phyloP scores from a whole-genome alignment of 2,797 vertebrate species.

The Borostomias antarcticus region DNA sequence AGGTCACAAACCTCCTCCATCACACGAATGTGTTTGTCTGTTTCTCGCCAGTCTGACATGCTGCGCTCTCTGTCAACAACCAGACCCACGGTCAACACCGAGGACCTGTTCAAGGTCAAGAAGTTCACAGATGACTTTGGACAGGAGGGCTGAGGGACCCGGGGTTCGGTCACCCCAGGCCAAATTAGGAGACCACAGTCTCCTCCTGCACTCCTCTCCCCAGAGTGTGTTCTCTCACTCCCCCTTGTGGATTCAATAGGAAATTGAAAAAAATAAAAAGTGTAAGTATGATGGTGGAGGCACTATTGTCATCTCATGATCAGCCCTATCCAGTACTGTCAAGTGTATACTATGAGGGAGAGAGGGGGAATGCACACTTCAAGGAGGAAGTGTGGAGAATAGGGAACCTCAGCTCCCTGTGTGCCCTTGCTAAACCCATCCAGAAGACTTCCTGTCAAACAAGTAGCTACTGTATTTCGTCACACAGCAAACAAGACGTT shows the following conservation, averaged over 20 bases:
- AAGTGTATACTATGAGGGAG: too few relatives aligned
- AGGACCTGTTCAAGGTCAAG: slow-evolving; percentile 94
- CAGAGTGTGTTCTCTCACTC: neutral
- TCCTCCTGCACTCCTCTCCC: neutral
- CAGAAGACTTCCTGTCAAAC: slow-evolving; percentile 17
- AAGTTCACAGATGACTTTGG: slow-evolving; percentile 99
- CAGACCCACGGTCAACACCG: slow-evolving; percentile 91
- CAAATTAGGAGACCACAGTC: too few relatives aligned
- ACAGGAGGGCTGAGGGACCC: slow-evolving; percentile 86
- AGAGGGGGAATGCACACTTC: too few relatives aligned
- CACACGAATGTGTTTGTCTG: neutral
- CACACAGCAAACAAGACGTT: slow-evolving; percentile 42
- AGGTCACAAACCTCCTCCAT: too few relatives aligned
- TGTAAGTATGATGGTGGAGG: too few relatives aligned
- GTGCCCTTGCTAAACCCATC: slow-evolving; percentile 6
- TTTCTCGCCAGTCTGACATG: slow-evolving; percentile 88
- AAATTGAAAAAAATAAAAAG: too few relatives aligned
- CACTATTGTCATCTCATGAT: too few relatives aligned
- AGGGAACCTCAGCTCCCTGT: neutral
- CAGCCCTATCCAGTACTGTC: too few relatives aligned
- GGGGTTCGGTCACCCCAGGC: too few relatives aligned
- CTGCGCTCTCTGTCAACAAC: slow-evolving; percentile 93
- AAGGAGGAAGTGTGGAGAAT: too few relatives aligned
- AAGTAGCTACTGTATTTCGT: slow-evolving; percentile 26
- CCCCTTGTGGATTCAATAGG: too few relatives aligned